Evolutionary conservation across 2,888 invertebrate genomes (phyloP).

Genomic region (Clitarchus hookeri): DNA sequence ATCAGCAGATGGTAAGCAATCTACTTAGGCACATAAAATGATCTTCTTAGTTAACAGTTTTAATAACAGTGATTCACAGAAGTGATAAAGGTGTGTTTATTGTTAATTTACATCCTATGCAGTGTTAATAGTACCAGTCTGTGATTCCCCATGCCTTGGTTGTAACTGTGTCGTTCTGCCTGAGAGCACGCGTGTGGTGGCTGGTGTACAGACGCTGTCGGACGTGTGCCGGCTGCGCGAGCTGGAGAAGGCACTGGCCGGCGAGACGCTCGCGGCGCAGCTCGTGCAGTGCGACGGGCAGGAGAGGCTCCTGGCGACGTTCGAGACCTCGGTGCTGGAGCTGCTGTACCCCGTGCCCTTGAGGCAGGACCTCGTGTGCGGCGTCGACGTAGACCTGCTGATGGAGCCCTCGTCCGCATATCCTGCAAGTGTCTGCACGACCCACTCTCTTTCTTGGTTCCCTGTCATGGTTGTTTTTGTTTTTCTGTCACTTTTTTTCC

Average conservation of each 20-base stretch:
- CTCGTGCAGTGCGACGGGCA: slow-evolving; percentile 65
- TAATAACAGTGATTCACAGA: too few species aligned
- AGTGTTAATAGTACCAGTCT: too few species aligned
- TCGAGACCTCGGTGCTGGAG: slow-evolving; percentile 66
- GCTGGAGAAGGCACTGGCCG: slow-evolving; percentile 56
- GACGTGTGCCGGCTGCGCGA: slow-evolving; percentile 54
- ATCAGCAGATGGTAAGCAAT: too few species aligned
- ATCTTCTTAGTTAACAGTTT: too few species aligned
- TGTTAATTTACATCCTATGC: too few species aligned
- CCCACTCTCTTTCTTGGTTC: too few species aligned
- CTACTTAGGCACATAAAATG: too few species aligned
- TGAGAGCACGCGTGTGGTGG: neutral
- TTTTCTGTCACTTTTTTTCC: too few species aligned
- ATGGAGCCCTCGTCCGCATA: slow-evolving; percentile 69
- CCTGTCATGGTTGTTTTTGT: too few species aligned
- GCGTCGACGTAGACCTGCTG: slow-evolving; percentile 66
- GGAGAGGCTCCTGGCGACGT: slow-evolving; percentile 64
- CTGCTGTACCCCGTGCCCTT: slow-evolving; percentile 66
- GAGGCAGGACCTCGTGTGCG: slow-evolving; percentile 59
- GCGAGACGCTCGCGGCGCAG: slow-evolving; percentile 55
- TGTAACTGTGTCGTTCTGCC: too few species aligned
- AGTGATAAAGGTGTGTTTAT: too few species aligned
- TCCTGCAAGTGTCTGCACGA: slow-evolving; percentile 60
- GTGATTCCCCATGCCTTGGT: too few species aligned
- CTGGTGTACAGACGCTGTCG: slow-evolving; percentile 24